These are phyloP conservation scores for Ormyrus rosae DNA, from an alignment of 2,888 invertebrate genomes.

Conservation along the genomic window DNA sequence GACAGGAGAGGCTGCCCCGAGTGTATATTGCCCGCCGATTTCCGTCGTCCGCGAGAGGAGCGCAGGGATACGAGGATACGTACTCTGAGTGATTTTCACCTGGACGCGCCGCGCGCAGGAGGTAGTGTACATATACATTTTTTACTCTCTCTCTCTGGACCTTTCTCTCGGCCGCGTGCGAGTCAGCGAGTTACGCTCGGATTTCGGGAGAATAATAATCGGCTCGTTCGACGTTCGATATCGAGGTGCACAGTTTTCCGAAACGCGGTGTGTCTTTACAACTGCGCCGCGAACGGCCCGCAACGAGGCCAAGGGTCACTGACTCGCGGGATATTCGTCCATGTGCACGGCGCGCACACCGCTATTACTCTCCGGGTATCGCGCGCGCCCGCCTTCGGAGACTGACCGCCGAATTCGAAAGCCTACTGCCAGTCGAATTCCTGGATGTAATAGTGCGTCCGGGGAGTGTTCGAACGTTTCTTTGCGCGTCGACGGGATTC, in stretches of 20 bases:
- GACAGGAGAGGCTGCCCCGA: too few species aligned
- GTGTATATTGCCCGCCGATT: too few species aligned
- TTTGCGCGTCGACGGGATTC: too few species aligned
- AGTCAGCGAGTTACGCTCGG: neutral
- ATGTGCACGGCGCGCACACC: neutral
- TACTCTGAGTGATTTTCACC: too few species aligned
- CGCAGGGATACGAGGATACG: too few species aligned
- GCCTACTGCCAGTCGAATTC: neutral
- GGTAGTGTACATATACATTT: too few species aligned
- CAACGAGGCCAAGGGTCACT: constrained; percentile 41
- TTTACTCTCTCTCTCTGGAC: neutral
- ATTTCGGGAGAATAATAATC: neutral
- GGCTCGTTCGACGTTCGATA: neutral
- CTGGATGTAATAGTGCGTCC: neutral
- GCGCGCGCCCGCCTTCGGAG: neutral
- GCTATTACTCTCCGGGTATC: neutral
- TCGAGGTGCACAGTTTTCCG: neutral
- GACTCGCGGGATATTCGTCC: constrained; percentile 35
- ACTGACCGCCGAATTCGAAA: neutral
- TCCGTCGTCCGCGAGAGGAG: too few species aligned
- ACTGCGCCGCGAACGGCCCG: neutral
- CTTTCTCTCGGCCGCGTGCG: neutral
- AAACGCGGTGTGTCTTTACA: too few species aligned
- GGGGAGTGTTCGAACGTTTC: too few species aligned
- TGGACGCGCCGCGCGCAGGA: too few species aligned